Conservation (phyloP, 2,113 vertebrate species). For the Agapornis roseicollis region DNA sequence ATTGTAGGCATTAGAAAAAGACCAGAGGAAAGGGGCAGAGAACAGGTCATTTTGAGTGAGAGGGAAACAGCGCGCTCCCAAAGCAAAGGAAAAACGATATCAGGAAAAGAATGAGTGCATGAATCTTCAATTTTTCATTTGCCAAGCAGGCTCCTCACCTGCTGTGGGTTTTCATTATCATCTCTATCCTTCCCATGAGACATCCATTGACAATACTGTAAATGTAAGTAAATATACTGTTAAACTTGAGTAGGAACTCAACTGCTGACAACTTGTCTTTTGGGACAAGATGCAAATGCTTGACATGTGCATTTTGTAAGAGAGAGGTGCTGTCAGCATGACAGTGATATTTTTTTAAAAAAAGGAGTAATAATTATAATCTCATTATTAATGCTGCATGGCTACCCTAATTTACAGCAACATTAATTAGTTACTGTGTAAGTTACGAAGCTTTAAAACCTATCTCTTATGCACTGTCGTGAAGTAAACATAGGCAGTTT, state of each 20-base stretch:
- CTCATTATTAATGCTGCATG: background rate
- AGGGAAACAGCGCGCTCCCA: background rate
- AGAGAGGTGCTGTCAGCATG: background rate
- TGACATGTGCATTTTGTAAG: background rate
- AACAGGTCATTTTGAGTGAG: background rate
- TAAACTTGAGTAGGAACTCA: background rate
- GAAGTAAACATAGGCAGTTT: background rate
- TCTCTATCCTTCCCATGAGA: background rate
- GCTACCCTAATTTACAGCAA: background rate
- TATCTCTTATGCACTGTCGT: background rate
- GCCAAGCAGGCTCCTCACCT: background rate
- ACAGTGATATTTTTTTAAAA: background rate
- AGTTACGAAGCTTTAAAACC: background rate
- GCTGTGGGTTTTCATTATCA: background rate
- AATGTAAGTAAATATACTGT: background rate
- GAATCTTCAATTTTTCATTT: background rate
- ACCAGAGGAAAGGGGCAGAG: background rate
- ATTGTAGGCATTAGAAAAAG: background rate
- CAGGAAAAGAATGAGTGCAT: accelerated
- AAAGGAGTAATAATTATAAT: background rate
- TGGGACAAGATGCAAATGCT: background rate
- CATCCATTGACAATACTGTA: background rate
- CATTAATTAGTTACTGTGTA: background rate
- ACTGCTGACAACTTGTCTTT: background rate
- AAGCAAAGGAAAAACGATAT: background rate